A percentile compares a stretch with the other conserved stretches of the same genome.
phyloP scores from a whole-genome alignment of 2,797 vertebrate genomes.

The Macropus fuliginosus region DNA sequence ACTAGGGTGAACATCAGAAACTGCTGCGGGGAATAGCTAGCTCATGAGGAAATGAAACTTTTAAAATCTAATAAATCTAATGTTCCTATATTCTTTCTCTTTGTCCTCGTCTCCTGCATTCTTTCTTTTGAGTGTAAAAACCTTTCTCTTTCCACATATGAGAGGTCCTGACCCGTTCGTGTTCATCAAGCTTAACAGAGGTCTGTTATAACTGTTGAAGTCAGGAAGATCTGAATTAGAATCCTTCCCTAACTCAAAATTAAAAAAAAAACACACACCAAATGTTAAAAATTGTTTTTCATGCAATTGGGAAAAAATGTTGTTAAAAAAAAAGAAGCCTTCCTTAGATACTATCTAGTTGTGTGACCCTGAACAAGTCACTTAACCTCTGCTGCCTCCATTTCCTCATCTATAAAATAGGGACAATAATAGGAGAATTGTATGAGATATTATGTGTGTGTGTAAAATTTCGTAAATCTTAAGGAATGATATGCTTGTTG shows the following conservation, averaged over 20 bases:
- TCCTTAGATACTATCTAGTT: not conserved
- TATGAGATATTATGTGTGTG: too few relatives aligned
- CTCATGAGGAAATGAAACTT: not conserved
- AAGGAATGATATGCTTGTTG: not conserved
- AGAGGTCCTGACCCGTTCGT: not conserved
- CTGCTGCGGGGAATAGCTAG: not conserved
- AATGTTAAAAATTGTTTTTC: not conserved
- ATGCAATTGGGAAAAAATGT: not conserved
- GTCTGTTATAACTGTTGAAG: not conserved
- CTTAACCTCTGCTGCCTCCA: not conserved
- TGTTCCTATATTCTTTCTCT: not conserved
- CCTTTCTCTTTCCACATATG: not conserved
- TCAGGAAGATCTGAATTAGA: not conserved
- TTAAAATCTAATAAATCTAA: not conserved
- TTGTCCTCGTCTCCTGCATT: not conserved
- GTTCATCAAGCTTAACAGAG: not conserved
- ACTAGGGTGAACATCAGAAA: not conserved
- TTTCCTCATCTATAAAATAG: not conserved
- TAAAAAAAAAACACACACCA: not conserved
- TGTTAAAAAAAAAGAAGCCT: not conserved
- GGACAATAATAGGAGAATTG: not conserved
- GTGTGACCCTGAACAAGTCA: not conserved
- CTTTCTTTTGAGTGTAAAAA: not conserved
- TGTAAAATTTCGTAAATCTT: not conserved
- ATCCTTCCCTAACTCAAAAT: not conserved